A percentile compares a stretch with the other conserved stretches of the same genome.
These are phyloP conservation scores for Caerostris darwini DNA, from an alignment of 1,140 invertebrate genomes.

Conservation along the genomic window DNA sequence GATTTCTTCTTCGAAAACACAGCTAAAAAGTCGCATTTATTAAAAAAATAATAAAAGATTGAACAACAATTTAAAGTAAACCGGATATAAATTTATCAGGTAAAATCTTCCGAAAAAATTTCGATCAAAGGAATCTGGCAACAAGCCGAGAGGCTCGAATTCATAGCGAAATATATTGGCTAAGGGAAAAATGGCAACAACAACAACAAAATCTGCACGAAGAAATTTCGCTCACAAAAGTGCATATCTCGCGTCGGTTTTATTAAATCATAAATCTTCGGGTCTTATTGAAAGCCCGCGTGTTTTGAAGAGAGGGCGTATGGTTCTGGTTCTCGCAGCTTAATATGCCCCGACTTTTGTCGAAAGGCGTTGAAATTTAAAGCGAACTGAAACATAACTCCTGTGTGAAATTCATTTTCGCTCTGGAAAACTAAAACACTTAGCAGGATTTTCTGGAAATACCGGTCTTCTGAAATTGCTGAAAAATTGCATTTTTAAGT, in stretches of 20 bases:
- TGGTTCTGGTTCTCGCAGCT: not conserved
- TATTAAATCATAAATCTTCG: constrained; percentile 37
- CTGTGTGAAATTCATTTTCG: not conserved
- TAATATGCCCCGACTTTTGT: not conserved
- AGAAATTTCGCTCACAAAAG: constrained; percentile 1
- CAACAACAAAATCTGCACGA: constrained; percentile 1
- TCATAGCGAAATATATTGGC: constrained; percentile 3
- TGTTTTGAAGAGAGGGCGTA: not conserved
- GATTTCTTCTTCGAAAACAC: no score
- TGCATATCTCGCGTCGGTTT: not conserved
- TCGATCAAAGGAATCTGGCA: not conserved
- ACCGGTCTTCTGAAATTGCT: not conserved
- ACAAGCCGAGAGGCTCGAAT: not conserved
- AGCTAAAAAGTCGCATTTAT: no score
- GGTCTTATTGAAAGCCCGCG: not conserved
- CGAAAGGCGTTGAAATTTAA: not conserved
- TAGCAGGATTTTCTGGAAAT: not conserved
- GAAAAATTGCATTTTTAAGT: not conserved
- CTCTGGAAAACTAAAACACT: no score
- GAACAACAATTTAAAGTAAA: not conserved
- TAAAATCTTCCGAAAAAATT: not conserved
- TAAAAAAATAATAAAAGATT: no score
- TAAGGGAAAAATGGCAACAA: not conserved
- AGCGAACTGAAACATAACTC: not conserved
- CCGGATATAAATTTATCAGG: not conserved